phyloP scores from a whole-genome alignment of 2,113 vertebrate species.

The Rattus norvegicus region GRCr8 NC_086022.1:131630001-131630500 shows the following conservation, averaged over 20 bases:
- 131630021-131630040: neutral
- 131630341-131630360: neutral
- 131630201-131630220: neutral
- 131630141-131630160: neutral
- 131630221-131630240: neutral
- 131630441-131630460: neutral
- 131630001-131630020: neutral
- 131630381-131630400: neutral
- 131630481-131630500: neutral
- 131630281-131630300: neutral
- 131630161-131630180: neutral
- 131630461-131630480: neutral
- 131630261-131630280: neutral
- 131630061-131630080: neutral
- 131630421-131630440: neutral
- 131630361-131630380: neutral
- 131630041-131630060: neutral
- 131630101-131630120: neutral
- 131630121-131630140: neutral
- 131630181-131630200: neutral
- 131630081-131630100: neutral
- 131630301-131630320: neutral
- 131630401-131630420: no score
- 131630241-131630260: neutral
- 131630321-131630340: neutral